phyloP scores from a whole-genome alignment of 1,140 invertebrate genomes.

The honey bee (Apis mellifera) region Amel_HAv3.1 CM009934.2:12556501-12557000 shows the following conservation, averaged over 20 bases:
- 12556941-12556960: neutral
- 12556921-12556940: no score
- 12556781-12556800: no score
- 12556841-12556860: no score
- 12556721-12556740: no score
- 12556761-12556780: no score
- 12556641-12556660: neutral
- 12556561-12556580: neutral
- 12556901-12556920: neutral
- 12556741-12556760: no score
- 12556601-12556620: neutral
- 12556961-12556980: neutral
- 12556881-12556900: neutral
- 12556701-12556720: neutral
- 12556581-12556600: neutral
- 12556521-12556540: neutral
- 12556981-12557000: neutral
- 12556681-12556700: neutral
- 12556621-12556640: no score
- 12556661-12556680: no score
- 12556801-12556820: no score
- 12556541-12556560: neutral
- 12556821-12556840: no score
- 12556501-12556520: neutral
- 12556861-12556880: no score